Evolutionary conservation across 2,888 invertebrate genomes (phyloP), one percentile per base, ranked within the genome.

Genomic region (Ornithoptera alexandrae): DNA sequence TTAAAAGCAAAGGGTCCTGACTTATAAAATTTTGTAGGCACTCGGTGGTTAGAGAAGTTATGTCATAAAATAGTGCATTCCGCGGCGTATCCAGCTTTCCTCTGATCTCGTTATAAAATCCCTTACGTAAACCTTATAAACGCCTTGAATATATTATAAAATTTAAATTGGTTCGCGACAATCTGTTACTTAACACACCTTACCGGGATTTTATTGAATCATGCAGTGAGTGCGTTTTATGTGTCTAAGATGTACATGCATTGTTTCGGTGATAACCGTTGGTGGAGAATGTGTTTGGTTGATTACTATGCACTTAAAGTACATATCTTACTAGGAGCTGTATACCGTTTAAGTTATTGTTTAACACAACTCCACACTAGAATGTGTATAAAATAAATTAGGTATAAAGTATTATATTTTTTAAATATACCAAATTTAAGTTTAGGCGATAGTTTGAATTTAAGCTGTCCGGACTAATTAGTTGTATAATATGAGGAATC

Each of bases 121-220:
- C 67, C 63, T 70, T 70, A 67, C 67, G 67, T 70, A 67, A 67
- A 67, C 56, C 67, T 67, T 67, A 60, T 64, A 61, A 70, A 67
- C 63, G 63, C 70, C 60, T 64, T 64, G 67, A 67, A 67, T 64
- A 36, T 67, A 64, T 64, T 70, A 70, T 67, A 63, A 63, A 61
- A 67, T 67, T 59, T 59, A 63, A 64, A 70, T 53, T 70, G 60
- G 64, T 42, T 46, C 2, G 60, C 64, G 39, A 63, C 64, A 61
- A 39, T 70, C 30, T 57, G 53, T 70, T 70, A 64, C 70, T 42
- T 56, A 70, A 70, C 56, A 42, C 50, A 42, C 67, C 67, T 67
- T 70, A 67, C 63, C 67, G 67, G 67, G 30, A 70, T 67, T 64
- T 60, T 59, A 42, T 62, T 30, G 17, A 63, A 59, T 63, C 63